Base-by-base conservation (phyloP, 2,797 vertebrate genomes). In the Cercopithecus petaurista region DNA sequence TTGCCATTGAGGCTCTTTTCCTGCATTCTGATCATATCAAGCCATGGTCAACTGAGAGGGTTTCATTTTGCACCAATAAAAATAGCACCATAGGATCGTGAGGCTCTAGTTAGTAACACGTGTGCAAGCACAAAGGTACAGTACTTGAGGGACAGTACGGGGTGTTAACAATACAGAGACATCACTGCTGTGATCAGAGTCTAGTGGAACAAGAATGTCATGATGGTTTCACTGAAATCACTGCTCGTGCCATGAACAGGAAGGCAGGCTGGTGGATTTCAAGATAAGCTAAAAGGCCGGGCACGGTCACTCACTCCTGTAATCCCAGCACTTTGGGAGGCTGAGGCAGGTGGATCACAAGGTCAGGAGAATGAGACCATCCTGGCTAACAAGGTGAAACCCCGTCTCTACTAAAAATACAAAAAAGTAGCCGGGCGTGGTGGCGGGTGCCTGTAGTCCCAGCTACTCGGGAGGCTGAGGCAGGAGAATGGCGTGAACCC, bases 51-150 rank as follows among this genome's bases (percentile, higher is more conserved):
- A 96, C 96, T 85, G 94, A 95, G 97, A 98, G 97, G 94, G 95
- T 95, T 97, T 97, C 97, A 97, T 97, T 97, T 96, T 97, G 98
- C 98, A 99, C 98, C 97, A 81, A 98, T 94, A 98, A 98, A 97
- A 99, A 99, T 98, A 99, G 99, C 99, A 99, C 99, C 99, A 99
- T 99, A 98, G 98, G 98, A 98, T 97, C 97, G 98, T 98, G 98
- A 98, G 98, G 98, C 96, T 98, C 98, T 98, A 98, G 98, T 98
- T 98, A 98, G 96, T 98, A 98, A 99, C 98, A 99, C 93, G 12
- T 99, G 98, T 99, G 99, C 98, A 99, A 99, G 98, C 98, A 98
- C 96, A 98, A 98, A 97, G 98, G 98, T 98, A 99, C 98, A 99
- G 99, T 98, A 98, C 98, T 98, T 92, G 92, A 98, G 98, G 97